Percentiles rank a stretch among this genome's conserved stretches.
Conservation (phyloP, 2,113 vertebrate species). For the Boulengeromyrus knoepffleri region DNA sequence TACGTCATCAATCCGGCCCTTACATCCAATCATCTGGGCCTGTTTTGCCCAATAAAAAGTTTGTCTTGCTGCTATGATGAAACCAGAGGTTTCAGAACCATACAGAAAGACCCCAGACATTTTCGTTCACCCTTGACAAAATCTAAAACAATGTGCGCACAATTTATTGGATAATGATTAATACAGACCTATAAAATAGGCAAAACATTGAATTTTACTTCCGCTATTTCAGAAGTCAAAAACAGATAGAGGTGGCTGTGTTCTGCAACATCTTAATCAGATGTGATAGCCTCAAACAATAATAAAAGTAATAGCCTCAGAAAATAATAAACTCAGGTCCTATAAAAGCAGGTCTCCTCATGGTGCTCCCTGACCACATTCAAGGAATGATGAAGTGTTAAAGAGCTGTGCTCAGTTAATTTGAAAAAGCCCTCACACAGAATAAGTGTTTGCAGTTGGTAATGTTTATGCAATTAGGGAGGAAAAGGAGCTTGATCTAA, state of each 20-base stretch:
- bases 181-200: background rate
- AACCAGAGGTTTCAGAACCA: background rate
- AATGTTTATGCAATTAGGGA: background rate
- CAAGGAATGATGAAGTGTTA: constrained; percentile 45
- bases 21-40: background rate
- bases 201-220: background rate
- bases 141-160: background rate
- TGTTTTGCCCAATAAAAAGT: background rate
- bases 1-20: constrained; percentile 5
- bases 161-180: background rate
- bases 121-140: background rate
- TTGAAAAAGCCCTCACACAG: constrained; percentile 51
- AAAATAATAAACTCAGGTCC: constrained; percentile 30
- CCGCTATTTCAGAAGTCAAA: constrained; percentile 10
- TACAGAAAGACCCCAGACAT: background rate
- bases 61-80: background rate
- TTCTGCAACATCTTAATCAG: constrained; percentile 27
- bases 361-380: constrained; percentile 26
- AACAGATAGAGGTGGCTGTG: constrained; percentile 19
- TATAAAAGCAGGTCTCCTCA: constrained; percentile 40
- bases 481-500: constrained; percentile 3
- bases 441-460: background rate
- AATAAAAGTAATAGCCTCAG: background rate
- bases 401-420: constrained; percentile 54
- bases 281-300: constrained; percentile 32